Conservation (phyloP, 2,113 vertebrate genomes). For the Pseudois nayaur region DNA sequence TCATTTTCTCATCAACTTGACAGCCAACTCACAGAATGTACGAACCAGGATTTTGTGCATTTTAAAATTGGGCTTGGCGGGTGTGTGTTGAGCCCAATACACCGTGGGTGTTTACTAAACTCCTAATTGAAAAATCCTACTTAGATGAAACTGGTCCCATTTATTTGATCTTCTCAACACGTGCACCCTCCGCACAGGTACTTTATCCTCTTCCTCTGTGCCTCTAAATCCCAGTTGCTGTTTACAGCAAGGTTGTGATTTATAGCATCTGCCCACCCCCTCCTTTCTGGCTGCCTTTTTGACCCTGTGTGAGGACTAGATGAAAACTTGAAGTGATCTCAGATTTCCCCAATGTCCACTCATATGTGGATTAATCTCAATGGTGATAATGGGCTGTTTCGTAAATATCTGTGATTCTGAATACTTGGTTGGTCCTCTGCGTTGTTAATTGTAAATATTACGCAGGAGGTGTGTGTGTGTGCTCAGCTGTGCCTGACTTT, state of each 20-base stretch:
- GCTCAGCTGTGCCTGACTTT: neutral
- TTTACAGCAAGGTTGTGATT: neutral
- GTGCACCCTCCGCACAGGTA: neutral
- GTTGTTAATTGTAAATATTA: neutral
- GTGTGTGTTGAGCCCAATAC: neutral
- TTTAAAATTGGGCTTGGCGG: neutral
- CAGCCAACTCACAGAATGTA: neutral
- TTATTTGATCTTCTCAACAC: neutral
- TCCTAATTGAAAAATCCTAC: neutral
- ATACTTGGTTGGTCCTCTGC: neutral
- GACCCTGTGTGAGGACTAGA: neutral
- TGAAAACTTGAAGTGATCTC: neutral
- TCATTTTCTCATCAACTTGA: neutral
- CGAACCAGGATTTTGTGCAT: neutral
- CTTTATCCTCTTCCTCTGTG: neutral
- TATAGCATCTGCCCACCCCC: neutral
- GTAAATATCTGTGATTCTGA: neutral
- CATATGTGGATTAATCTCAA: neutral
- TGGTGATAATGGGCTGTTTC: neutral
- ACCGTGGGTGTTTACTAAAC: neutral
- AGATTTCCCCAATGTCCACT: neutral
- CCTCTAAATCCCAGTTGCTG: neutral
- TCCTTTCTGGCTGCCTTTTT: neutral
- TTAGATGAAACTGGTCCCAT: neutral
- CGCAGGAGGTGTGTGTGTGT: neutral